These are phyloP conservation scores for Agrypnus murinus DNA, from an alignment of 2,888 invertebrate species.

Conservation along the genomic window DNA sequence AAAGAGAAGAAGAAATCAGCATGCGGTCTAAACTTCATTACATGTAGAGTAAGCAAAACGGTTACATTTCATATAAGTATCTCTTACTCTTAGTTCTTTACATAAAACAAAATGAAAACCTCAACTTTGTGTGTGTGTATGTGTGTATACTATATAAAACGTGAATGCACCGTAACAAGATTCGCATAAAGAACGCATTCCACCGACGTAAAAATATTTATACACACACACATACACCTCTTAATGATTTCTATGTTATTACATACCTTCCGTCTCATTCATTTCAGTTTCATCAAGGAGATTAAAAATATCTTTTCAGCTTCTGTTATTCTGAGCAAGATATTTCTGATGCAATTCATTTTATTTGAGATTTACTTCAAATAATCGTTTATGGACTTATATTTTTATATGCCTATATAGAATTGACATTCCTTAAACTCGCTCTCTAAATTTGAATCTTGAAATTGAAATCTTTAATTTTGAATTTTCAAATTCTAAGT, in stretches of 20 bases:
- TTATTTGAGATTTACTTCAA: too few species aligned
- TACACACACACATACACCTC: not conserved
- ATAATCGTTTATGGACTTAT: too few species aligned
- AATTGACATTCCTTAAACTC: too few species aligned
- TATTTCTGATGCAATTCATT: too few species aligned
- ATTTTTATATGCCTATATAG: too few species aligned
- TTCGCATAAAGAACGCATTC: conserved; percentile 27
- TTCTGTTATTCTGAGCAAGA: too few species aligned
- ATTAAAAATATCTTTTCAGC: too few species aligned
- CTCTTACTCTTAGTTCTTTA: conserved; percentile 7
- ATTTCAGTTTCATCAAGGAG: not conserved
- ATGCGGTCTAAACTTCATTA: conserved; percentile 38
- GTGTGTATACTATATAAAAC: not conserved
- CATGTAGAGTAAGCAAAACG: conserved; percentile 28
- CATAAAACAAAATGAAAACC: conserved; percentile 17
- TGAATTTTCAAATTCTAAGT: too few species aligned
- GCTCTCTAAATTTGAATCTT: too few species aligned
- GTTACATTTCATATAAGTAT: conserved; percentile 25
- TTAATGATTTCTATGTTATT: conserved; percentile 1
- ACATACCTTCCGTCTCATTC: not conserved
- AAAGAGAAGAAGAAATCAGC: conserved; percentile 39
- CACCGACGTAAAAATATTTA: not conserved
- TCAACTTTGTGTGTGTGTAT: not conserved
- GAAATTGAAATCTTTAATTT: too few species aligned
- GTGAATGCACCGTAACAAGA: conserved; percentile 17